Conservation (phyloP, 2,888 invertebrate species). For the Coelinius sp. region DNA sequence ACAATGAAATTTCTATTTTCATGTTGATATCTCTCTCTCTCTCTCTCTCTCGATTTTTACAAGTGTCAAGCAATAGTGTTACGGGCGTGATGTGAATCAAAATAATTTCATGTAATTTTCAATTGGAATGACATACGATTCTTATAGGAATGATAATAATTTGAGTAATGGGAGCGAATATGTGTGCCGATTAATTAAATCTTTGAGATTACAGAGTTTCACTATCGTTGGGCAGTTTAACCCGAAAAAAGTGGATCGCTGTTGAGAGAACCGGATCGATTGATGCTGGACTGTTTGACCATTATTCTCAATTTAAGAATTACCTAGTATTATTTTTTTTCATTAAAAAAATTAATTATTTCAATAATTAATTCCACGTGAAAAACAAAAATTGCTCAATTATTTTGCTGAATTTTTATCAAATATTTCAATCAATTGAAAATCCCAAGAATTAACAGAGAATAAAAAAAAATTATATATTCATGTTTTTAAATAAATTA, state of each 20-base stretch:
- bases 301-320: too few species aligned
- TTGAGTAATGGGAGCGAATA: background rate
- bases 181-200: slow-evolving; percentile 18
- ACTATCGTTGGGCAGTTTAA: slow-evolving; percentile 31
- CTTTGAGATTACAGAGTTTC: slow-evolving; percentile 27
- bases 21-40: background rate
- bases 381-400: too few species aligned
- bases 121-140: background rate
- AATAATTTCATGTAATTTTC: background rate
- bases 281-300: too few species aligned
- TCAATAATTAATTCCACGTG: too few species aligned
- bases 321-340: too few species aligned
- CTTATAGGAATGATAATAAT: background rate
- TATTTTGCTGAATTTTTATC: too few species aligned
- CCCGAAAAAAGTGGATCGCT: slow-evolving; percentile 25
- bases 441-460: too few species aligned
- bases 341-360: too few species aligned
- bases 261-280: slow-evolving; percentile 31
- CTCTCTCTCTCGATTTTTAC: background rate
- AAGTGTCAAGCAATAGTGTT: slow-evolving; percentile 24
- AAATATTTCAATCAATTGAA: background rate
- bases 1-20: slow-evolving; percentile 50
- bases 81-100: slow-evolving; percentile 6
- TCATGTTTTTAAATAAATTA: too few species aligned
- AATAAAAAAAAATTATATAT: too few species aligned